These are phyloP conservation scores for Ashinkailepas kermadecensis DNA, from an alignment of 2,888 invertebrate genomes.

Conservation along the genomic window DNA sequence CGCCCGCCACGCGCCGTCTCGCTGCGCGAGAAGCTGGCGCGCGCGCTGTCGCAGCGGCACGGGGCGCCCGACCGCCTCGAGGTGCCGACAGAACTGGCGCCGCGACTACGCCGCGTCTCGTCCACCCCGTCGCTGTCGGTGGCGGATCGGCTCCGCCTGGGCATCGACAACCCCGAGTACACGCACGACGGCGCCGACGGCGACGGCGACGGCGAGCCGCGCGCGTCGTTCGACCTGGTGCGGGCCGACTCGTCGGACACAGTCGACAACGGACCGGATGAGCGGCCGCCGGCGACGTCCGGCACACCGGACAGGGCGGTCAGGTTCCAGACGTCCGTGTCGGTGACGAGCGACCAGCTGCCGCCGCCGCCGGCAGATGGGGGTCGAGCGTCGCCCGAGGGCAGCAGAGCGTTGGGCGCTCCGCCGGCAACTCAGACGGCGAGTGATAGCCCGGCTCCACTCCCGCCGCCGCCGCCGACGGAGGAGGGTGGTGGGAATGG, in stretches of 20 bases:
- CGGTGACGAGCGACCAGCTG: no score
- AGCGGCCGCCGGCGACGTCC: no score
- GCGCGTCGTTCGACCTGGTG: background rate
- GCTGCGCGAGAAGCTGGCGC: background rate
- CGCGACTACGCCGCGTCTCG: background rate
- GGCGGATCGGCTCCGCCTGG: background rate
- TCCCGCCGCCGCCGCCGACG: background rate
- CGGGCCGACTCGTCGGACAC: background rate
- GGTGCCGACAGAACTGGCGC: background rate
- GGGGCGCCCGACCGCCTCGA: background rate
- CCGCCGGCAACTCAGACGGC: no score
- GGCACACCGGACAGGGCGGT: no score
- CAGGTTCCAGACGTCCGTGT: no score
- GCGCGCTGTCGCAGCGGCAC: background rate
- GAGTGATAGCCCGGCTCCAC: no score
- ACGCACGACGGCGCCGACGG: background rate
- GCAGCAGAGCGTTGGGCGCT: no score
- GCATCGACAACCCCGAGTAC: constrained; percentile 2
- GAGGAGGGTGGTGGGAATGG: background rate
- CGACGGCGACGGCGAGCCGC: background rate
- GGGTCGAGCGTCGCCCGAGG: no score
- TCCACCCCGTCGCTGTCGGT: background rate
- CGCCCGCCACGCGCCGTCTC: background rate
- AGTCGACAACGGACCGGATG: background rate
- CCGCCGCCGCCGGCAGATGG: no score